Evolutionary conservation across 2,888 invertebrate genomes (phyloP).

Genomic region (Incurvaria masculella): DNA sequence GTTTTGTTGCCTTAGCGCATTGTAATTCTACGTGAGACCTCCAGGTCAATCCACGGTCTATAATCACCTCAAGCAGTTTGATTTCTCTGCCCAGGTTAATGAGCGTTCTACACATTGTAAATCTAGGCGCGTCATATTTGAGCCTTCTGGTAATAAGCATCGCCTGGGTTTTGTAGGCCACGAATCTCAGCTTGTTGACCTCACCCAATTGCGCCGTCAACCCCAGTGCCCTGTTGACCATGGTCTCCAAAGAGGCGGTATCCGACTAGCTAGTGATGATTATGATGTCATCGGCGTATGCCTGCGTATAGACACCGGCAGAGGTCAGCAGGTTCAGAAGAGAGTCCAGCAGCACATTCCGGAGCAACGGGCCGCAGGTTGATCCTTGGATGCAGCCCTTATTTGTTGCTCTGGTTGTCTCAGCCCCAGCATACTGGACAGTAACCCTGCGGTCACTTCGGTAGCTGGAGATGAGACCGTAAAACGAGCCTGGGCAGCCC

Average conservation of each 20-base stretch:
- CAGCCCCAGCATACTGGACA: constrained; percentile 8
- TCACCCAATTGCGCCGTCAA: constrained; percentile 6
- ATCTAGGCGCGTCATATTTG: constrained; percentile 9
- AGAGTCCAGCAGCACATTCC: constrained; percentile 19
- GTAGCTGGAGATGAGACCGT: constrained; percentile 13
- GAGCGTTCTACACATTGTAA: too few relatives aligned
- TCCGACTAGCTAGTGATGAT: constrained; percentile 4
- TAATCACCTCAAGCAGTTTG: background rate
- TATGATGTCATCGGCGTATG: constrained; percentile 4
- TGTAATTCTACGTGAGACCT: background rate
- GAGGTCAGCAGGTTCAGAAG: constrained; percentile 7
- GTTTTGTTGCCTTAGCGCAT: background rate
- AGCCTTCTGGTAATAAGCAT: constrained; percentile 6
- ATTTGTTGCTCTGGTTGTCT: constrained; percentile 9
- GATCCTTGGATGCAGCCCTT: constrained; percentile 20
- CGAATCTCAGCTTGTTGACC: constrained; percentile 9
- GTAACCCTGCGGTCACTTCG: constrained; percentile 7
- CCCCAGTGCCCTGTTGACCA: constrained; percentile 1
- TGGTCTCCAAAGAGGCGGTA: constrained; percentile 11
- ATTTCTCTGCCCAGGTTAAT: too few relatives aligned
- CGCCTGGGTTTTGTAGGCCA: constrained; percentile 5
- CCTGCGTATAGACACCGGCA: background rate
- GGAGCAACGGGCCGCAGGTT: constrained; percentile 14
- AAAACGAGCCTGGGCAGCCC: constrained; percentile 15
- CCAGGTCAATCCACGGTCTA: background rate